These are phyloP conservation scores for Corythornis vintsioides DNA, from an alignment of 2,113 vertebrate species.

Conservation along the genomic window DNA sequence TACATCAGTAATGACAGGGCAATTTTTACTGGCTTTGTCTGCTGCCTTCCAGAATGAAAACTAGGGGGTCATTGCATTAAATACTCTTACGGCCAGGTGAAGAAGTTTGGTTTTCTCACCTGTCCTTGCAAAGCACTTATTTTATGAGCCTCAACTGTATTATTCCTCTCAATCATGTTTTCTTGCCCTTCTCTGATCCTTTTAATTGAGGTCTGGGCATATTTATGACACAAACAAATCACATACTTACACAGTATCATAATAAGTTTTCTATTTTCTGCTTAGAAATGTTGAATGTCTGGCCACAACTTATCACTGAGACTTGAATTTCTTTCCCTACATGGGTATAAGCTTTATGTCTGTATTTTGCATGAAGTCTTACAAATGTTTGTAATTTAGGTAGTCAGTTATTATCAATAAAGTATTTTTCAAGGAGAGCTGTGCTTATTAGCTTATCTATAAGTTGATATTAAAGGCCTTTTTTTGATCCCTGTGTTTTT, in stretches of 20 bases:
- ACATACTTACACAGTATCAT: accelerated
- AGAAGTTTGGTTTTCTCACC: not conserved
- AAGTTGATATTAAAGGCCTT: not conserved
- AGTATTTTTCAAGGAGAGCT: not conserved
- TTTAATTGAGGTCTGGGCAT: not conserved
- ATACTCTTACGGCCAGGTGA: not conserved
- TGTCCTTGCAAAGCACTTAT: not conserved
- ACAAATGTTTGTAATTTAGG: not conserved
- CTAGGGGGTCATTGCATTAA: not conserved
- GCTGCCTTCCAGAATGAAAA: not conserved
- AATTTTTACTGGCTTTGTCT: not conserved
- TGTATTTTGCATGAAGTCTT: not conserved
- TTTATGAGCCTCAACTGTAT: not conserved
- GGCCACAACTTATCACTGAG: not conserved
- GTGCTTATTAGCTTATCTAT: not conserved
- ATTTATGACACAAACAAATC: not conserved
- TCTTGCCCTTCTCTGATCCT: not conserved
- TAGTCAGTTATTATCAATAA: not conserved
- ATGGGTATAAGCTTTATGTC: not conserved
- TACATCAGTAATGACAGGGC: not conserved
- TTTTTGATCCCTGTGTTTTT: not conserved
- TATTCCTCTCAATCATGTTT: not conserved
- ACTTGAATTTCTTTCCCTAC: not conserved
- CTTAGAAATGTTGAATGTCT: not conserved
- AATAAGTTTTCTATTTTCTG: not conserved